Conservation (phyloP, 1,140 invertebrate genomes). For the Bombus fervidus region DNA sequence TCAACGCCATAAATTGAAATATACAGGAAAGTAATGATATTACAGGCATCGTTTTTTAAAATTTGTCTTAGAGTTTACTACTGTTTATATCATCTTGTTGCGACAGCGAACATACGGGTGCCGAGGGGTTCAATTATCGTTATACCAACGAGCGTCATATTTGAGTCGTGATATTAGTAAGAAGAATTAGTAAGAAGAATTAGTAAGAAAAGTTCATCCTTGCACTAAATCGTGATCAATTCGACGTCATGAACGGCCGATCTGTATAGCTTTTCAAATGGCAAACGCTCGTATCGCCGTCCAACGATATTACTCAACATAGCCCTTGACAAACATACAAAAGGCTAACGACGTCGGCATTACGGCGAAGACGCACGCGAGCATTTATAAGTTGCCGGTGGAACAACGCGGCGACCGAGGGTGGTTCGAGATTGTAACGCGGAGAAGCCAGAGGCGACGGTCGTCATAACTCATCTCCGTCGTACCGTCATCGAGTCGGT, state of each 20-base stretch:
- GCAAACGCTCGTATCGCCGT: constrained; percentile 35
- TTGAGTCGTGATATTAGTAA: neutral
- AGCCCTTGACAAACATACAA: constrained; percentile 72
- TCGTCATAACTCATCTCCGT: constrained; percentile 71
- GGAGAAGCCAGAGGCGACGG: constrained; percentile 62
- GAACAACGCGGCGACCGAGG: constrained; percentile 41
- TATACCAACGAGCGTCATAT: too few species aligned
- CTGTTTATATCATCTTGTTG: too few species aligned
- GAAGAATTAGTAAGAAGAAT: neutral
- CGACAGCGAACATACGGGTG: too few species aligned
- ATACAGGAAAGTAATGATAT: too few species aligned
- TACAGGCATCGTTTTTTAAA: too few species aligned
- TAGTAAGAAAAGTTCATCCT: neutral
- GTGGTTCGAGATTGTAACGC: constrained; percentile 11
- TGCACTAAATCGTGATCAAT: too few species aligned
- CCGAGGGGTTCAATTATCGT: too few species aligned
- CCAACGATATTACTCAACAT: constrained; percentile 70
- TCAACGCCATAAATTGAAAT: too few species aligned
- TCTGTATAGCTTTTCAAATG: neutral
- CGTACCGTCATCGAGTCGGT: constrained; percentile 65
- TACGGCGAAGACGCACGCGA: constrained; percentile 69
- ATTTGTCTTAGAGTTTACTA: too few species aligned
- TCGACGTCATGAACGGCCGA: too few species aligned
- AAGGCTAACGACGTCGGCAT: constrained; percentile 70
- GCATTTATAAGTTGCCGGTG: constrained; percentile 65